These are phyloP conservation scores for Meleagris gallopavo DNA, from an alignment of 2,113 vertebrate genomes.

Conservation along the genomic window DNA sequence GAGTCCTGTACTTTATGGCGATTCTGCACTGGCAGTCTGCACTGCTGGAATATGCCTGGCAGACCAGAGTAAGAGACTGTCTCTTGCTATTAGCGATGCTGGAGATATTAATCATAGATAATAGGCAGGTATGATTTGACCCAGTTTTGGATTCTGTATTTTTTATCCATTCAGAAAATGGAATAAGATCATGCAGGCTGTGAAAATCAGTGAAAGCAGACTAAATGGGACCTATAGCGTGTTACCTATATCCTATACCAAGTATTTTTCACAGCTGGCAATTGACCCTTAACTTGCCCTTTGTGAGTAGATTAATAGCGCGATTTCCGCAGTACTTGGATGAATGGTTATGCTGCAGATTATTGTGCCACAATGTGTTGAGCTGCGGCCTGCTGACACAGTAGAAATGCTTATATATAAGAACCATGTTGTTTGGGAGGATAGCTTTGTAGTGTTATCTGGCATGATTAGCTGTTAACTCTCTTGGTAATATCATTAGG, in stretches of 20 bases:
- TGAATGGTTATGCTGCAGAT: background rate
- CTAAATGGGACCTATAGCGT: background rate
- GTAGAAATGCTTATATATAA: background rate
- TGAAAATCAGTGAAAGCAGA: background rate
- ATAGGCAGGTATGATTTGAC: background rate
- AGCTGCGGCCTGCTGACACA: background rate
- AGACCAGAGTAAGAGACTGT: background rate
- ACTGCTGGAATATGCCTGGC: accelerated
- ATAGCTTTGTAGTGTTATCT: background rate
- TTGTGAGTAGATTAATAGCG: slow-evolving; percentile 18
- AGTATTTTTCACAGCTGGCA: background rate
- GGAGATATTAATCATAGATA: background rate
- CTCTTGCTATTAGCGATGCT: background rate
- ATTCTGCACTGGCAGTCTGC: accelerated
- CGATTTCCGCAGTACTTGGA: background rate
- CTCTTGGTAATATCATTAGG: background rate
- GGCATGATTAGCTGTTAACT: background rate
- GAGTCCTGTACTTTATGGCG: accelerated
- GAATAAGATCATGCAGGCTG: background rate
- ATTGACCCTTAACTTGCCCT: background rate
- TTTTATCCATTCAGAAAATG: background rate
- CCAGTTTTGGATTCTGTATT: background rate
- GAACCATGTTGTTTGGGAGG: background rate
- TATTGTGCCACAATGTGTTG: background rate
- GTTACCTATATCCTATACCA: background rate